Percentiles rank a stretch among this genome's conserved stretches.
phyloP scores from a whole-genome alignment of 2,888 invertebrate species.

The Nebria brevicollis region DNA sequence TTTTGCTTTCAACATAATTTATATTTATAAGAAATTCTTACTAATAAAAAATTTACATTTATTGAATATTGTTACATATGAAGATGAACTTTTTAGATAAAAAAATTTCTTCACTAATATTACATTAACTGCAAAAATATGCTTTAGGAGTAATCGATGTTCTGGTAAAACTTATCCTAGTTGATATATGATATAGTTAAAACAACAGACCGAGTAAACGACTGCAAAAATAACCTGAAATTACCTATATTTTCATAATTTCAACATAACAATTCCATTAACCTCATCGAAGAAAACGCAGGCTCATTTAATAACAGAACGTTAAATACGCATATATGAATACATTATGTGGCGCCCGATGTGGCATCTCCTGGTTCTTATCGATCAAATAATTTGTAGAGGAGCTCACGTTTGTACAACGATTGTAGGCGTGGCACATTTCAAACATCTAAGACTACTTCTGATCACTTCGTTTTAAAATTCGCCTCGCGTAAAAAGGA shows the following conservation, averaged over 20 bases:
- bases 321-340: conserved; percentile 21
- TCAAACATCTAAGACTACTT: background rate
- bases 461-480: conserved; percentile 6
- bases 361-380: conserved; percentile 4
- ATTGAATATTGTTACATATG: too few relatives aligned
- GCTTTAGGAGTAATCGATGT: too few relatives aligned
- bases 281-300: conserved; percentile 8
- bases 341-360: conserved; percentile 18
- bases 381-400: conserved; percentile 21
- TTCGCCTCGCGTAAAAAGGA: background rate
- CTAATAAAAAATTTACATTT: too few relatives aligned
- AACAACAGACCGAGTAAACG: too few relatives aligned
- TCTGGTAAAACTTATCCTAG: too few relatives aligned
- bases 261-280: conserved; percentile 1
- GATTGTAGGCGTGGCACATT: conserved; percentile 7
- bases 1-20: too few relatives aligned
- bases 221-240: too few relatives aligned
- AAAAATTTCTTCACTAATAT: too few relatives aligned
- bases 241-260: conserved; percentile 13
- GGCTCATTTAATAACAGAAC: conserved; percentile 11
- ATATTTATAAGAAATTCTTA: too few relatives aligned
- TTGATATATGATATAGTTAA: too few relatives aligned
- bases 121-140: too few relatives aligned
- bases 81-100: too few relatives aligned
- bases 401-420: background rate